Evolutionary conservation across 2,888 invertebrate genomes (phyloP), one percentile per base, ranked within the genome.

Genomic region (Allygus modestus): DNA sequence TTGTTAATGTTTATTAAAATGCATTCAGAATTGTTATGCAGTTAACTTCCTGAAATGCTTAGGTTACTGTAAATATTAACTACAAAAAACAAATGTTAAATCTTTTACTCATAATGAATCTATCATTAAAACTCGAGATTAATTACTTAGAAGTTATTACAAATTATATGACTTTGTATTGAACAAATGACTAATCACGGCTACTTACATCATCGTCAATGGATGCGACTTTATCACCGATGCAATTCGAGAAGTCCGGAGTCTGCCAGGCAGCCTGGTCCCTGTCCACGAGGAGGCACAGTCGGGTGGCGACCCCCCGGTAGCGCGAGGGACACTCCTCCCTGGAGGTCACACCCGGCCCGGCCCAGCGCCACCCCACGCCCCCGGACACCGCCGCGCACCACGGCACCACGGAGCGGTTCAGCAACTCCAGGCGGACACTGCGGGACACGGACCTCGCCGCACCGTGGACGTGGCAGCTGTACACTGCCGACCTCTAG

Each of bases 401-500:
- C 85, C 92, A 93, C 89, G 91, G 93, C 85, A 92, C 92, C 88
- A 93, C 89, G 81, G 92, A 92, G 33, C 92, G 91, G 89, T 94
- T 93, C 23, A 94, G 92, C 87, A 95, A 92, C 89, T 93, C 91
- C 87, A 96, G 94, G 89, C 95, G 93, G 89, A 95, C 91, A 89
- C 94, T 91, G 88, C 92, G 92, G 0, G 87, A 87, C 7, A 87
- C 86, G 43, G 86, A 85, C 1, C 86, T 85, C 31, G 85, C 86
- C n/a, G 69, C 84, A 11, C 84, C 77, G 89, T 92, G 93, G 7
- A 92, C 92, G 88, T 95, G 93, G 89, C 97, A 97, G 0, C 95
- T 94, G 88, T 95, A 97, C 87, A 94, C 94, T 0, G 94, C 94
- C 0, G 96, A 95, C 93, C 95, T 96, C 95, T 96, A 89, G 58